Evolutionary conservation across 2,113 vertebrate species (phyloP).

Genomic region (Calypte anna): DNA sequence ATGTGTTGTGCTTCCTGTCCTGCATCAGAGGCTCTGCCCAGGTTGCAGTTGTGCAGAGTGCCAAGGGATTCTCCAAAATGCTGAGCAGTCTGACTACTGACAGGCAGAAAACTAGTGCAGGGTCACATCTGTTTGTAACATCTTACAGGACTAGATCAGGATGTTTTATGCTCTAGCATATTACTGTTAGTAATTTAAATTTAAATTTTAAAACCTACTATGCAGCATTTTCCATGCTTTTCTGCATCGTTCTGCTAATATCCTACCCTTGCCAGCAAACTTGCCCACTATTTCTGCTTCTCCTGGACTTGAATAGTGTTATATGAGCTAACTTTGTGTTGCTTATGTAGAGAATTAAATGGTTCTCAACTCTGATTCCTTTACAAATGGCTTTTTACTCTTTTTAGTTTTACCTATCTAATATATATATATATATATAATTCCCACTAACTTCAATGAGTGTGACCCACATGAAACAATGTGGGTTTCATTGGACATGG

Average conservation of each 20-base stretch:
- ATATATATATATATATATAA: background rate
- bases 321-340: background rate
- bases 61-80: accelerated
- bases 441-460: background rate
- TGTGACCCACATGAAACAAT: background rate
- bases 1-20: too few species aligned
- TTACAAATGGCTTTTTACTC: background rate
- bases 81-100: background rate
- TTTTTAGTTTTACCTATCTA: background rate
- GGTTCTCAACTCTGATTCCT: background rate
- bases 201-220: background rate
- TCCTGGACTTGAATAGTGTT: background rate
- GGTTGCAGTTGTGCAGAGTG: accelerated
- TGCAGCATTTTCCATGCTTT: accelerated
- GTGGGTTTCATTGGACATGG: background rate
- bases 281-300: background rate
- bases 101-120: accelerated
- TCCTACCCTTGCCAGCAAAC: background rate
- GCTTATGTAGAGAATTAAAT: background rate
- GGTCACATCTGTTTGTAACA: background rate
- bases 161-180: accelerated
- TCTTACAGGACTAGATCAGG: background rate
- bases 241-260: background rate
- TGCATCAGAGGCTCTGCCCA: accelerated
- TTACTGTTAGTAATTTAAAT: background rate